phyloP scores from a whole-genome alignment of 1,140 invertebrate species.

The Dendrolimus punctatus region DNA sequence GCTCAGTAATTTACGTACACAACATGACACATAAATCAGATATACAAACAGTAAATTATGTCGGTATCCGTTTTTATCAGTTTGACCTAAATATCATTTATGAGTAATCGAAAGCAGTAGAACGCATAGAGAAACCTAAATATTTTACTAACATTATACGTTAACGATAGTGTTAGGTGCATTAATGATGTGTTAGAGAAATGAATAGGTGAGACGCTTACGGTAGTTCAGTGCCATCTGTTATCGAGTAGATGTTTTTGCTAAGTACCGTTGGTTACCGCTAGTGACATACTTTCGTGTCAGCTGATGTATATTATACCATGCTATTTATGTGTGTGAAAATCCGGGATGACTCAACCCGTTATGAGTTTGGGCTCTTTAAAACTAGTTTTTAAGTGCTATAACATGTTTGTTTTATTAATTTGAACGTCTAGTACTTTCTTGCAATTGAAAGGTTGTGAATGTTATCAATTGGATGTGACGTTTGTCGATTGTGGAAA shows the following conservation, averaged over 20 bases:
- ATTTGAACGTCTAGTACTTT: conserved; percentile 21
- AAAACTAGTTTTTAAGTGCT: conserved; percentile 35
- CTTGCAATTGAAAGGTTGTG: too few species aligned
- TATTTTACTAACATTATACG: conserved; percentile 8
- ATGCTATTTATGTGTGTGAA: conserved; percentile 28
- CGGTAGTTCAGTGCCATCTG: conserved; percentile 45
- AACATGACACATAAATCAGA: conserved; percentile 8
- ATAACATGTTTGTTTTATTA: conserved; percentile 28
- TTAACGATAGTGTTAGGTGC: background rate
- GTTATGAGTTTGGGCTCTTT: conserved; percentile 30
- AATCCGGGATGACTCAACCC: conserved; percentile 41
- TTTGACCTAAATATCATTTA: conserved; percentile 23
- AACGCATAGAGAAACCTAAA: conserved; percentile 13
- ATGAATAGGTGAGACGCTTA: conserved; percentile 11
- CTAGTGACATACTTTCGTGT: conserved; percentile 59
- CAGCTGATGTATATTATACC: conserved; percentile 49
- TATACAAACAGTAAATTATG: conserved; percentile 9
- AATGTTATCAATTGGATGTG: too few species aligned
- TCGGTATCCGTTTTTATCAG: conserved; percentile 16
- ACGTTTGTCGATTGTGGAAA: too few species aligned
- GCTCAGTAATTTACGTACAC: background rate
- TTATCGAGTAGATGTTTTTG: conserved; percentile 43
- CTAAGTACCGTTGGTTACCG: conserved; percentile 50
- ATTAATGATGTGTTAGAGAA: conserved; percentile 5
- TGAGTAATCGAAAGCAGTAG: conserved; percentile 24